A percentile compares a stretch with the other conserved stretches of the same genome.
Evolutionary conservation across 2,113 vertebrate species (phyloP).

Genomic region (Pollachius pollachius): DNA sequence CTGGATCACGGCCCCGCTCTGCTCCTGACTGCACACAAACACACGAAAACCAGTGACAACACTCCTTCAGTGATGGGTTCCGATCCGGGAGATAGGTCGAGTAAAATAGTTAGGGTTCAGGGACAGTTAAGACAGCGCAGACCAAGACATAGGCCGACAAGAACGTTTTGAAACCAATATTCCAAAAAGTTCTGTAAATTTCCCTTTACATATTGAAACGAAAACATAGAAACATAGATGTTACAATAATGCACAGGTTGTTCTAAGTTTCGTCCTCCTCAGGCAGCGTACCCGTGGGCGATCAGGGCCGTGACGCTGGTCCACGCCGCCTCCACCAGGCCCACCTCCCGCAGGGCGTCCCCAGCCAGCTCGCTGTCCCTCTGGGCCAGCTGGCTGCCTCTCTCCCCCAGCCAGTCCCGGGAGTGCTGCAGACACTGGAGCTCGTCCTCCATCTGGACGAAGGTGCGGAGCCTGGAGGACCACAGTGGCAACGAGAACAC

Average conservation of each 20-base stretch:
- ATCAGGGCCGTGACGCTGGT: constrained; percentile 80
- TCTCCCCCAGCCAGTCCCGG: constrained; percentile 88
- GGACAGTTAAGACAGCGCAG: not conserved
- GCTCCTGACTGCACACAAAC: constrained; percentile 79
- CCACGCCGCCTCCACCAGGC: constrained; percentile 80
- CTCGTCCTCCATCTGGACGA: constrained; percentile 91
- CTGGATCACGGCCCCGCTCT: constrained; percentile 79
- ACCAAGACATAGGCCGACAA: too few species aligned
- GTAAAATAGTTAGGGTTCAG: not conserved
- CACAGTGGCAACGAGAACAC: constrained; percentile 50
- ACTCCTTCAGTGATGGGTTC: too few species aligned
- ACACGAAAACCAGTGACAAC: not conserved
- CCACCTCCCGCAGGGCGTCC: constrained; percentile 81
- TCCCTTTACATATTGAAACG: too few species aligned
- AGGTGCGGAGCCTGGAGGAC: constrained; percentile 81
- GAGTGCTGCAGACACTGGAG: constrained; percentile 88
- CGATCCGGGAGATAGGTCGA: not conserved
- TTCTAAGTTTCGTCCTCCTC: not conserved
- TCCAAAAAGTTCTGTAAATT: too few species aligned
- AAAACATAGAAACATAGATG: not conserved
- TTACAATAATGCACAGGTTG: too few species aligned
- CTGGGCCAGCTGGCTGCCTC: constrained; percentile 86
- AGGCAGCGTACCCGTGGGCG: constrained; percentile 78
- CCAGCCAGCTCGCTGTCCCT: constrained; percentile 81
- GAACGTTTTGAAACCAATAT: too few species aligned